A percentile compares a stretch with the other conserved stretches of the same genome.
These are phyloP conservation scores for Melanotaenia duboulayi DNA, from an alignment of 2,113 vertebrate species.

Conservation along the genomic window DNA sequence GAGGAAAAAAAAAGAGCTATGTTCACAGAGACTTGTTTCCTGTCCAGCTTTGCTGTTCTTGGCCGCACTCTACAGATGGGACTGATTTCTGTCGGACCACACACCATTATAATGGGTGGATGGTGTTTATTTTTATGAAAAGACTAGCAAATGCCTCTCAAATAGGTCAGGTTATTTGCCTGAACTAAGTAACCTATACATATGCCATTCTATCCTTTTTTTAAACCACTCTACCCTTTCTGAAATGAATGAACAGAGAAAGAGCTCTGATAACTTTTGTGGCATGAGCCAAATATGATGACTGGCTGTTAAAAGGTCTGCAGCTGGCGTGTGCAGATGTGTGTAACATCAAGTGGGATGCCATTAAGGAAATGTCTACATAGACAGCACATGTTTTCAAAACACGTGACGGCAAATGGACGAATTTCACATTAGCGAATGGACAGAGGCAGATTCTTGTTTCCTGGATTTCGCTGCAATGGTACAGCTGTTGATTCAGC, in stretches of 20 bases:
- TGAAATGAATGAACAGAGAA: conserved; percentile 50
- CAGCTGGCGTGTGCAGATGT: conserved; percentile 45
- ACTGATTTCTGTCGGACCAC: conserved; percentile 82
- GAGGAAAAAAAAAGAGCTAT: conserved; percentile 63
- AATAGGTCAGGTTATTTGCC: conserved; percentile 72
- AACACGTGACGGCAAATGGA: conserved; percentile 51
- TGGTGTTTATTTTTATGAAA: conserved; percentile 77
- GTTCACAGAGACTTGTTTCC: conserved; percentile 74
- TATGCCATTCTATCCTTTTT: conserved; percentile 41
- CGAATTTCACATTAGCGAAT: conserved; percentile 45
- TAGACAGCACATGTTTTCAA: conserved; percentile 37
- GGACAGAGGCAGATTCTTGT: conserved; percentile 63
- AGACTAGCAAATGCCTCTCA: conserved; percentile 66
- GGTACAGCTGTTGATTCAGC: conserved; percentile 82
- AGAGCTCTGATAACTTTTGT: conserved; percentile 50
- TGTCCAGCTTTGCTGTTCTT: conserved; percentile 80
- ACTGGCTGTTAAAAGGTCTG: conserved; percentile 38
- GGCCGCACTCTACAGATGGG: conserved; percentile 76
- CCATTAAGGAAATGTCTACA: conserved; percentile 38
- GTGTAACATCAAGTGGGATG: conserved; percentile 47
- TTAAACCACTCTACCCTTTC: conserved; percentile 40
- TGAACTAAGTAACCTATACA: conserved; percentile 73
- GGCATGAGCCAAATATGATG: conserved; percentile 39
- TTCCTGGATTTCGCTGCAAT: conserved; percentile 64
- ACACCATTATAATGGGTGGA: conserved; percentile 78